Conservation (phyloP, 2,113 vertebrate genomes). For the Chlamydotis undulata region DNA sequence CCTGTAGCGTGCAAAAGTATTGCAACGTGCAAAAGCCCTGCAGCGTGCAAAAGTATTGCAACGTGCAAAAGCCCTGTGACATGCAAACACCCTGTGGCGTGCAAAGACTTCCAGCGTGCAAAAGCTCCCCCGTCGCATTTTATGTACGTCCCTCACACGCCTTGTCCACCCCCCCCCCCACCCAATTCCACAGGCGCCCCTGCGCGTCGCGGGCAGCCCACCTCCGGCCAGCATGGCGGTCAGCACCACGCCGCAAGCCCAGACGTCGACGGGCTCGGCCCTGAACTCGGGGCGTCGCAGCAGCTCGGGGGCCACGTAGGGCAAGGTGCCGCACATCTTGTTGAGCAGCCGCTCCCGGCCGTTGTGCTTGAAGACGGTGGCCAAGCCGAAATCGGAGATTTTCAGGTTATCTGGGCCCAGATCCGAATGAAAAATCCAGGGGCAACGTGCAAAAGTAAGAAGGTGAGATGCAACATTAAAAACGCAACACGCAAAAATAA, state of each 20-base stretch:
- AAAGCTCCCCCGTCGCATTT: too few species aligned
- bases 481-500: too few species aligned
- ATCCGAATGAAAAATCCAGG: rapidly evolving
- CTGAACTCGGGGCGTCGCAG: conserved; percentile 84
- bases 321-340: conserved; percentile 92
- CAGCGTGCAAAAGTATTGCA: not conserved
- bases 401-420: conserved; percentile 88
- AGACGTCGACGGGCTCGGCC: conserved; percentile 92
- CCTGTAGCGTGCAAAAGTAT: too few species aligned
- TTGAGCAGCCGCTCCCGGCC: conserved; percentile 85
- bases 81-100: too few species aligned
- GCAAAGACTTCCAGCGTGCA: too few species aligned
- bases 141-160: too few species aligned
- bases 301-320: conserved; percentile 95
- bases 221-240: conserved; percentile 98
- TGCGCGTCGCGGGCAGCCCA: conserved; percentile 19
- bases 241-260: conserved; percentile 96
- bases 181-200: too few species aligned
- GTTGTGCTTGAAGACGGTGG: conserved; percentile 92
- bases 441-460: too few species aligned
- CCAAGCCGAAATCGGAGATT: conserved; percentile 94
- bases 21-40: not conserved
- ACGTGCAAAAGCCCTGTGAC: too few species aligned
- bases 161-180: too few species aligned
- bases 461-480: too few species aligned